A percentile compares a stretch with the other conserved stretches of the same genome.
Conservation (phyloP, 2,797 vertebrate species). For the Crenuchus spilurus region DNA sequence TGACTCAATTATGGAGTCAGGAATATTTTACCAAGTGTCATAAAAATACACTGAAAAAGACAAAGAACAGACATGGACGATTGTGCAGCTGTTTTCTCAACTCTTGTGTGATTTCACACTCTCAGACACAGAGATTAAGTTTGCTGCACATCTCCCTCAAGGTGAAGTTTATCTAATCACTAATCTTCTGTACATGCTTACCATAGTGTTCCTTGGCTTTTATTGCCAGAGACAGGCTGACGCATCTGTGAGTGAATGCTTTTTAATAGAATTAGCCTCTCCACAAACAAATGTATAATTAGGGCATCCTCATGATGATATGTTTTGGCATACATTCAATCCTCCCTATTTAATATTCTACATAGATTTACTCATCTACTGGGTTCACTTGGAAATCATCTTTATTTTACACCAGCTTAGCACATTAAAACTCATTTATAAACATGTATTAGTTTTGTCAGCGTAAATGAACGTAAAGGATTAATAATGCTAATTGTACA, state of each 20-base stretch:
- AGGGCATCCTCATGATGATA: slow-evolving; percentile 16
- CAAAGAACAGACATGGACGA: not conserved
- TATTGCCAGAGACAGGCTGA: slow-evolving; percentile 11
- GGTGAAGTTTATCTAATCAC: slow-evolving; percentile 12
- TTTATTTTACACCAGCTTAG: slow-evolving; percentile 33
- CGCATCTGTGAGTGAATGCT: slow-evolving; percentile 28
- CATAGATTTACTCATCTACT: slow-evolving; percentile 34
- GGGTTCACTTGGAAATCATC: slow-evolving; percentile 13
- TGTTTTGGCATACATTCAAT: slow-evolving; percentile 26
- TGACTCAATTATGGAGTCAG: too few relatives aligned
- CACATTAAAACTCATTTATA: slow-evolving; percentile 27
- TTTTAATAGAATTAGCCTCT: slow-evolving; percentile 29
- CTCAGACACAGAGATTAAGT: not conserved
- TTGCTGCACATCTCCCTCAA: slow-evolving; percentile 15
- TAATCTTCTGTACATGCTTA: slow-evolving; percentile 16
- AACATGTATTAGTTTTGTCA: slow-evolving; percentile 25
- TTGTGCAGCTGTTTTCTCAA: not conserved
- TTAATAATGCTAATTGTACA: slow-evolving; percentile 30
- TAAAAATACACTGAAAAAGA: too few relatives aligned
- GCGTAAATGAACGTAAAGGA: slow-evolving; percentile 22
- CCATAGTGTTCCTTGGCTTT: slow-evolving; percentile 14
- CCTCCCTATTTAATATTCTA: slow-evolving; percentile 28
- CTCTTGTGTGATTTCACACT: not conserved
- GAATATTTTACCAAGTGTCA: too few relatives aligned
- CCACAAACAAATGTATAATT: slow-evolving; percentile 34